Percentiles rank a stretch among this genome's conserved stretches.
These are phyloP conservation scores for Glyphotaelius pellucidus DNA, from an alignment of 2,888 invertebrate species.

Conservation along the genomic window DNA sequence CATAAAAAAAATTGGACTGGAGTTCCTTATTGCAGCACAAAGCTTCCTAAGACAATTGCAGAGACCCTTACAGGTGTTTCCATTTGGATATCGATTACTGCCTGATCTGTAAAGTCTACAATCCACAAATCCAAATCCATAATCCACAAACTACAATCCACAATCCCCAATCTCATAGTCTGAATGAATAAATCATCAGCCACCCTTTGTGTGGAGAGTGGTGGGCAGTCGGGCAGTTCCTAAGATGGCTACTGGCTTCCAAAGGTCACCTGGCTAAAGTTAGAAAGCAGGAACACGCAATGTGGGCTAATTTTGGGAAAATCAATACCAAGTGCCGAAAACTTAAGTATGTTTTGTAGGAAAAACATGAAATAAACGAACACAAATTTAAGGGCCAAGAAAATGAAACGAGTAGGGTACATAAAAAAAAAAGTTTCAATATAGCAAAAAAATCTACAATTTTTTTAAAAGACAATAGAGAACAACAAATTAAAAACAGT, in stretches of 20 bases:
- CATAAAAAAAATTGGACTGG: no score
- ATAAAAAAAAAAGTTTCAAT: no score
- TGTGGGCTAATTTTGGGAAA: not conserved
- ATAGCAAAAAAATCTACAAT: not conserved
- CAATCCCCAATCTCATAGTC: not conserved
- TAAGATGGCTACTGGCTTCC: not conserved
- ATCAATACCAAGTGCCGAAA: slow-evolving; percentile 4
- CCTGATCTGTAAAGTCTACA: not conserved
- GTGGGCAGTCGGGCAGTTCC: not conserved
- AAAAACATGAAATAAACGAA: not conserved
- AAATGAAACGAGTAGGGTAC: not conserved
- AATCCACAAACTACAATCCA: no score
- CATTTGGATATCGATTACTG: not conserved
- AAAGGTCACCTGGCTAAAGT: slow-evolving; percentile 4
- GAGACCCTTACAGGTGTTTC: not conserved
- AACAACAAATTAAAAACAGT: no score
- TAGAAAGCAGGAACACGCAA: slow-evolving; percentile 19
- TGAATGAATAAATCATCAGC: not conserved
- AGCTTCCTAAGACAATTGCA: not conserved
- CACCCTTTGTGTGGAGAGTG: not conserved
- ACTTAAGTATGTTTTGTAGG: not conserved
- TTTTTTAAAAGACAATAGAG: no score
- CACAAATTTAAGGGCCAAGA: not conserved
- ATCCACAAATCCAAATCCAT: not conserved
- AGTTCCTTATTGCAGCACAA: no score